Percentiles rank a stretch among this genome's conserved stretches.
These are phyloP conservation scores for Protomyctophum bolini DNA, from an alignment of 2,113 vertebrate species.

Conservation along the genomic window DNA sequence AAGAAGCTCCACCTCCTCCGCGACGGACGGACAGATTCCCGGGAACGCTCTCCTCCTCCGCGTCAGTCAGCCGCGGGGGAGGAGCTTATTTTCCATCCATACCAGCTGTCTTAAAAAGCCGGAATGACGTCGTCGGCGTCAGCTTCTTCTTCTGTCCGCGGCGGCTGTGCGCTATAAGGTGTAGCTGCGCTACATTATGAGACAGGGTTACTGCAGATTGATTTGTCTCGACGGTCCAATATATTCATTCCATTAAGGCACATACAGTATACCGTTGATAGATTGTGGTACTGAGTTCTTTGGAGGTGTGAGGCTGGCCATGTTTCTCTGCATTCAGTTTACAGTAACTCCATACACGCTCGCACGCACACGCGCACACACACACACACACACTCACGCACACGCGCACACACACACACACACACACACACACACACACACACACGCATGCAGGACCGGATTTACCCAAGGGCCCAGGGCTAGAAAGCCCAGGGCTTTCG, in stretches of 20 bases:
- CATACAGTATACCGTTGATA: background rate
- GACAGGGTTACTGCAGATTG: constrained; percentile 3
- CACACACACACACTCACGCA: too few relatives aligned
- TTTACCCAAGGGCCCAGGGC: too few relatives aligned
- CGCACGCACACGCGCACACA: constrained; percentile 3
- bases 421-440: background rate
- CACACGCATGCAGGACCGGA: background rate
- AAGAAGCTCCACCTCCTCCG: too few relatives aligned
- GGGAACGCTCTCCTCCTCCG: too few relatives aligned
- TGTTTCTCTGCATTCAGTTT: background rate
- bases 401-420: constrained; percentile 2
- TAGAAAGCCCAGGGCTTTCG: too few relatives aligned
- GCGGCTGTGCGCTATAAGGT: too few relatives aligned
- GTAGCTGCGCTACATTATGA: background rate
- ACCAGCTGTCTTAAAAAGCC: background rate
- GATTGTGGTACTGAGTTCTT: background rate
- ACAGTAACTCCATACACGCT: constrained; percentile 8
- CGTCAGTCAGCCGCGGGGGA: too few relatives aligned
- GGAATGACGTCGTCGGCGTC: too few relatives aligned
- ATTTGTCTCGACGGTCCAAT: constrained; percentile 7
- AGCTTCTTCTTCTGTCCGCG: too few relatives aligned
- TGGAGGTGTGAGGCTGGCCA: background rate
- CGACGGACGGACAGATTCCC: too few relatives aligned
- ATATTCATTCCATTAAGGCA: constrained; percentile 9
- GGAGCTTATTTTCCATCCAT: too few relatives aligned